Evolutionary conservation across 2,888 invertebrate genomes (phyloP), one percentile per base, ranked within the genome.

Genomic region (Theodoxus fluviatilis): DNA sequence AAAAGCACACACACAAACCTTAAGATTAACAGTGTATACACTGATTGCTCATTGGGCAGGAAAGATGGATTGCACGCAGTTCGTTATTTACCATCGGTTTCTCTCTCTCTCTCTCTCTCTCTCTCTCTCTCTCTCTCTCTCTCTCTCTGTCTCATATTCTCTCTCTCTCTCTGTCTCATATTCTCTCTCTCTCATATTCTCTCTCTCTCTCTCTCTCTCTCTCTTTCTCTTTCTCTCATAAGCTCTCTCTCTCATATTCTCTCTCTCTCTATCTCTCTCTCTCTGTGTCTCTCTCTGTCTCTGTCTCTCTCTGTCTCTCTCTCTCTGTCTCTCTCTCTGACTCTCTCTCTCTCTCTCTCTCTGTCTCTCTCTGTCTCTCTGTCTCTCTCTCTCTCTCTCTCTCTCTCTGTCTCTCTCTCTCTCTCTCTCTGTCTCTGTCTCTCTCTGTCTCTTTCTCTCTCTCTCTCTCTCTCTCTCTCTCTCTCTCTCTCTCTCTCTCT

Each of bases 271-370:
- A 9, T 43, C 43, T 43, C 43, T 43, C 43, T 43, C 43, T 43
- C 43, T 43, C 43, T 43, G 12, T 43, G 43, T 43, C 43, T 43
- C 43, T 43, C 43, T 43, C 43, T 43, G 12, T 43, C 43, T 43
- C 43, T 43, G 12, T 43, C 43, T 43, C 43, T 43, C 43, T 43
- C 43, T 43, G 12, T 43, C 43, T 43, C 43, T 43, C 43, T 43
- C 43, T 43, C 43, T 43, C 43, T 43, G 12, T 43, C 43, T 43
- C 43, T 43, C 43, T 43, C 43, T 43, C 43, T 43, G 12, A 12
- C 43, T 43, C 43, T 43, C 43, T 43, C 43, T 43, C 43, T 43
- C 43, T 43, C 43, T 43, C 43, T 43, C 43, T 43, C 43, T 43
- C 43, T 43, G 12, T 43, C 43, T 43, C 43, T 43, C 43, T 43